Conservation (phyloP, 92 coral and sea anemone genomes). For the Umimayanthus kanabou region DNA sequence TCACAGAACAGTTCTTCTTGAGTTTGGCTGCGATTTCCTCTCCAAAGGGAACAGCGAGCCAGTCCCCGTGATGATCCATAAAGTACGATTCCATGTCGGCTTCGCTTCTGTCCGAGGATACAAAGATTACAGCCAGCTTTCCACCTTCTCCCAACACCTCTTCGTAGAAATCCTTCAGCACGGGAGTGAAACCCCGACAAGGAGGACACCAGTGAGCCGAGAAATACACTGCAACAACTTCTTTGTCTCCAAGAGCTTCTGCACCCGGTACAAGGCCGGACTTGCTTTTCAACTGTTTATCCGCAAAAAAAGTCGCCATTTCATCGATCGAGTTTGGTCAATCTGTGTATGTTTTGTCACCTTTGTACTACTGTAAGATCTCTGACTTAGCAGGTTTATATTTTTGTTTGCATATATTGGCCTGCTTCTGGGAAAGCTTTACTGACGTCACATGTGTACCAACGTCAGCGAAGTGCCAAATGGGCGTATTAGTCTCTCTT, state of each 20-base stretch:
- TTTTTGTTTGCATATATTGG: too few species aligned
- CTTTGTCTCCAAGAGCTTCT: constrained; percentile 27
- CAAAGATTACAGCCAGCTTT: constrained; percentile 50
- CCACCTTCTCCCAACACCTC: constrained; percentile 21
- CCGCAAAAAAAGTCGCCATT: constrained; percentile 23
- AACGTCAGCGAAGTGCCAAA: too few species aligned
- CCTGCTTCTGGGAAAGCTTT: too few species aligned
- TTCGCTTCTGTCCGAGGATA: constrained; percentile 47
- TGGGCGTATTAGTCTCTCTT: too few species aligned
- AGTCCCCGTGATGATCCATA: constrained; percentile 52
- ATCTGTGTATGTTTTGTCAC: too few species aligned
- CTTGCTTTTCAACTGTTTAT: constrained; percentile 21
- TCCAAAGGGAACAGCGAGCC: constrained; percentile 46
- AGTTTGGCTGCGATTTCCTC: constrained; percentile 18
- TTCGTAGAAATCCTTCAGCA: constrained; percentile 55
- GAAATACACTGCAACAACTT: background rate
- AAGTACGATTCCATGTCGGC: constrained; percentile 47
- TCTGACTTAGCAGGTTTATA: too few species aligned
- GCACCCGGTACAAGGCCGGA: constrained; percentile 18
- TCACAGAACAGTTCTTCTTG: constrained; percentile 46
- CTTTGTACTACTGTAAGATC: too few species aligned
- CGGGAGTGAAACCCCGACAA: constrained; percentile 50
- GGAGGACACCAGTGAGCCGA: constrained; percentile 47
- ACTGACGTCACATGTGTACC: too few species aligned
- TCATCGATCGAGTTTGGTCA: background rate